phyloP scores from a whole-genome alignment of 2,888 invertebrate species.

The Theodoxus fluviatilis region DNA sequence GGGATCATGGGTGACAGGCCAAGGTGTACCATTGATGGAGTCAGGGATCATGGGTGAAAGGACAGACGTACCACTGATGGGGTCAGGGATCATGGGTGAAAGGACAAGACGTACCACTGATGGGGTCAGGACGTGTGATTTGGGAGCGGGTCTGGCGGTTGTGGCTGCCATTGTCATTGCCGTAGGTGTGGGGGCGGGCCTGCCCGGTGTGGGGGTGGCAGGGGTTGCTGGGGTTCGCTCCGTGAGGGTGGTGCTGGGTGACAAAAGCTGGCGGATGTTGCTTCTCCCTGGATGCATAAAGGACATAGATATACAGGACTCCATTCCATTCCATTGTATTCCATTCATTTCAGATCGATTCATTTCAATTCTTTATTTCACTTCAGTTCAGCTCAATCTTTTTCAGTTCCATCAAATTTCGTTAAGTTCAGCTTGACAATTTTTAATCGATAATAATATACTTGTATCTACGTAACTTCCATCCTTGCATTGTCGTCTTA shows the following conservation, averaged over 20 bases:
- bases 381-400: too few relatives aligned
- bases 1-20: too few relatives aligned
- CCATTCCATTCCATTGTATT: neutral
- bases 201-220: conserved; percentile 55
- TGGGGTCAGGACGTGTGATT: conserved; percentile 56
- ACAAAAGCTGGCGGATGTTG: conserved; percentile 51
- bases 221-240: conserved; percentile 38
- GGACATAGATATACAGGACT: neutral
- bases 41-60: too few relatives aligned
- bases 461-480: too few relatives aligned
- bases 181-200: conserved; percentile 50
- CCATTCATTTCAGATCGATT: neutral
- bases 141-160: conserved; percentile 61
- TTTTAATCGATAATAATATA: too few relatives aligned
- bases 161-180: conserved; percentile 63
- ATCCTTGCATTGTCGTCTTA: too few relatives aligned
- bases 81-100: too few relatives aligned
- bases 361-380: neutral
- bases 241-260: conserved; percentile 61
- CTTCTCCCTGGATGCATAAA: conserved; percentile 50
- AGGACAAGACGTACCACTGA: conserved; percentile 55
- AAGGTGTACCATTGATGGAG: too few relatives aligned
- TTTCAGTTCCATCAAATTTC: too few relatives aligned
- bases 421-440: too few relatives aligned
- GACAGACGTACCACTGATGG: too few relatives aligned